Evolutionary conservation across 2,888 invertebrate genomes (phyloP), one percentile per base, ranked within the genome.

Genomic region (Orchesellides sinensis): DNA sequence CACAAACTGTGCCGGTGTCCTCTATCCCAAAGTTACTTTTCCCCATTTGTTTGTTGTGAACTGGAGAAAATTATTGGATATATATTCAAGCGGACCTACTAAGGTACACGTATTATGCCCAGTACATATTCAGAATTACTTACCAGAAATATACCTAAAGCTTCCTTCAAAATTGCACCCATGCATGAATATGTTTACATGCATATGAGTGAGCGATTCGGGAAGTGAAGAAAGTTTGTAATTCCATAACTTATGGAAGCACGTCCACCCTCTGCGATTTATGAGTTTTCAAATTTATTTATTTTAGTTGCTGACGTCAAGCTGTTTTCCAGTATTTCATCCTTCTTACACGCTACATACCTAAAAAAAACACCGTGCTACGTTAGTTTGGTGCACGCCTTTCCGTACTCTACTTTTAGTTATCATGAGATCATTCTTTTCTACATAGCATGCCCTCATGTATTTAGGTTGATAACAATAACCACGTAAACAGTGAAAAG

Each of bases 261-360:
- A 80, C 80, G 84, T 84, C 84, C 84, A 84, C 84, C 84, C 84
- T 75, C 74, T 49, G 74, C 80, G 80, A 83, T 84, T 84, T 84
- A 84, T 84, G 84, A 75, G 84, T 84, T 84, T 84, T 80, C 84
- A 84, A 84, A 84, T 78, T 83, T 83, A 84, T 84, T 84, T 84
- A 84, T 84, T 84, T 84, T 83, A 83, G 47, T 78, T 54, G 78
- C 83, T 83, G 83, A 83, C 83, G 83, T 83, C 83, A 83, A 83
- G 72, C 72, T 63, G 77, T 70, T 77, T 59, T 25, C 77, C 45
- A 83, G 52, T 82, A 82, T 82, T 82, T 75, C 82, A 82, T 82
- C 75, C 70, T 72, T 70, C 49, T 72, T 72, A 73, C 80, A 80
- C 80, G 47, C 73, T 45, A 66, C 56, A 49, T 10, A 19, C n/a